phyloP scores from a whole-genome alignment of 2,888 invertebrate species.

The Pollenia labialis region DNA sequence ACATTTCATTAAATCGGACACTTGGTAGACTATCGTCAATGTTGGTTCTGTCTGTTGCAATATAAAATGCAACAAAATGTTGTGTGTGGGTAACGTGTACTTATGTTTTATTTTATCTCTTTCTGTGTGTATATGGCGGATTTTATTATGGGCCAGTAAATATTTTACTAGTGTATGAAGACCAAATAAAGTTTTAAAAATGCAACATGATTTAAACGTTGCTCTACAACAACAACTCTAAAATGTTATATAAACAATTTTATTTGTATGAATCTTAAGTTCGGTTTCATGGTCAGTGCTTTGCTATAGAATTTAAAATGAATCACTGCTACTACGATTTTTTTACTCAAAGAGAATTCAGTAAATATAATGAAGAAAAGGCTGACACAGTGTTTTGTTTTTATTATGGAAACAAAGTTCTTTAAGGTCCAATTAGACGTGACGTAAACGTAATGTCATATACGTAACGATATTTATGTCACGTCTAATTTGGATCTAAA shows the following conservation, averaged over 20 bases:
- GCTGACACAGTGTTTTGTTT: background rate
- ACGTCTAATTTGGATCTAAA: too few species aligned
- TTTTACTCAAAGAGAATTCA: constrained; percentile 10
- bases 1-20: background rate
- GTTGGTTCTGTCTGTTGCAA: constrained; percentile 12
- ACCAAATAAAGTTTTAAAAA: constrained; percentile 52
- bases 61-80: constrained; percentile 9
- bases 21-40: background rate
- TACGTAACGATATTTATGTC: too few species aligned
- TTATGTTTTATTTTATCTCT: constrained; percentile 3
- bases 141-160: constrained; percentile 27
- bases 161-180: constrained; percentile 33
- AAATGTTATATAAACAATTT: constrained; percentile 17
- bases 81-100: constrained; percentile 2
- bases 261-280: constrained; percentile 21
- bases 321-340: constrained; percentile 12
- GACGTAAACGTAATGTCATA: too few species aligned
- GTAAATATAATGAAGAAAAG: background rate
- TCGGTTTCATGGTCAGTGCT: constrained; percentile 56
- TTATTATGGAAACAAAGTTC: too few species aligned
- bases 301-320: constrained; percentile 9
- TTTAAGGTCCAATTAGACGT: too few species aligned
- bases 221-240: constrained; percentile 9
- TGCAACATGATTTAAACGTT: constrained; percentile 38
- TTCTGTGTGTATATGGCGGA: constrained; percentile 20